Evolutionary conservation across 1,140 invertebrate species (phyloP).

Genomic region (Eufriesea mexicana): DNA sequence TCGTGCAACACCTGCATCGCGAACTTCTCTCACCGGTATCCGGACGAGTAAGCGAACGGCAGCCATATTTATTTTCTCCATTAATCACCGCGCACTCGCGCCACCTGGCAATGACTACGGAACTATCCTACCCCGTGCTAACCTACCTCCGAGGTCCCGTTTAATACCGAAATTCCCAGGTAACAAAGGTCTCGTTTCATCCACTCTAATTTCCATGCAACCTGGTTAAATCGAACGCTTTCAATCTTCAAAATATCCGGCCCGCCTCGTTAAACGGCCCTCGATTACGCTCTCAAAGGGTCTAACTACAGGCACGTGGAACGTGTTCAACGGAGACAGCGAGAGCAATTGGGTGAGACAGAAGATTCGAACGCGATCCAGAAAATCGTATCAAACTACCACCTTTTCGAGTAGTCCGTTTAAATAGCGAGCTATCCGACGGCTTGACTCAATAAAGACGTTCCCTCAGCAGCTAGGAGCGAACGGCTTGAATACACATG

Average conservation of each 20-base stretch:
- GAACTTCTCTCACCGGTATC: neutral
- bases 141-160: neutral
- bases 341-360: neutral
- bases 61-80: neutral
- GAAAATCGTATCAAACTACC: conserved; percentile 38
- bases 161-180: conserved; percentile 13
- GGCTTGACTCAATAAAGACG: conserved; percentile 51
- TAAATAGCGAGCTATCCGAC: conserved; percentile 36
- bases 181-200: conserved; percentile 13
- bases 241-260: conserved; percentile 37
- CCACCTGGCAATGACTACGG: neutral
- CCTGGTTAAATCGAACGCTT: conserved; percentile 27
- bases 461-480: neutral
- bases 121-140: no score
- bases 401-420: conserved; percentile 29
- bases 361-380: neutral
- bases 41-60: no score
- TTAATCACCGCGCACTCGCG: neutral
- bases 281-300: conserved; percentile 23
- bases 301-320: neutral
- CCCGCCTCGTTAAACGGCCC: conserved; percentile 13
- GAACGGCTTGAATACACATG: conserved; percentile 63
- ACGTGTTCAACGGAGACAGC: neutral
- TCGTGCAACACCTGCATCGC: neutral
- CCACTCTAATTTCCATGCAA: conserved; percentile 27